Conservation (phyloP, 1,140 invertebrate species). For the Bombus confusus region DNA sequence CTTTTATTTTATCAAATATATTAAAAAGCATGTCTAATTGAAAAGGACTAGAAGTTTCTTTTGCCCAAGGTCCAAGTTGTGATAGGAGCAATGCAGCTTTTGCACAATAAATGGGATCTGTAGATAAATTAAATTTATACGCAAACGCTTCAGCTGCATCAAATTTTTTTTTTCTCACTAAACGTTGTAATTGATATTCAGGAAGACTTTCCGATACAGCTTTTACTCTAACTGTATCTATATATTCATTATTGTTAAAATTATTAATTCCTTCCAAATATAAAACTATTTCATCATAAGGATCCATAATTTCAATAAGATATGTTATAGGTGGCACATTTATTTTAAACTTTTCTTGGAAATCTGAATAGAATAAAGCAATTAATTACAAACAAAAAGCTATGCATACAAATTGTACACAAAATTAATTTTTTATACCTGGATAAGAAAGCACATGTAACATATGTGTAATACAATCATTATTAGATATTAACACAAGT, state of each 20-base stretch:
- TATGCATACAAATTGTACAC: not conserved
- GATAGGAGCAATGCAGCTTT: conserved; percentile 73
- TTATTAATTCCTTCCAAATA: conserved; percentile 73
- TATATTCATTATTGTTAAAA: conserved; percentile 39
- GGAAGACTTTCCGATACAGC: conserved; percentile 74
- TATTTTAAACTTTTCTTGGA: conserved; percentile 73
- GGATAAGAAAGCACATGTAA: conserved; percentile 74
- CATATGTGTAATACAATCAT: conserved; percentile 27
- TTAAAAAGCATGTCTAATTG: conserved; percentile 63
- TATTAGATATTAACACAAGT: conserved; percentile 61
- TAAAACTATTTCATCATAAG: conserved; percentile 71
- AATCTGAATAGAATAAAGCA: conserved; percentile 65
- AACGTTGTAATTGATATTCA: conserved; percentile 74
- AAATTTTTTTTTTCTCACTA: conserved; percentile 76
- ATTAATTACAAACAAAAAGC: conserved; percentile 25
- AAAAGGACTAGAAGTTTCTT: conserved; percentile 44
- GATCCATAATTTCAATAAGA: conserved; percentile 70
- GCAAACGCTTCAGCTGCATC: conserved; percentile 79
- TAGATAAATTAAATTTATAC: conserved; percentile 73
- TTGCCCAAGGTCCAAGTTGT: conserved; percentile 72
- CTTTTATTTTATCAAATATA: conserved; percentile 72
- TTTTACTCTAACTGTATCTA: conserved; percentile 76
- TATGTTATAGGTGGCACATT: conserved; percentile 69
- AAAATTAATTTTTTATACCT: conserved; percentile 59
- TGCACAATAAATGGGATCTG: conserved; percentile 74